Base-by-base conservation (phyloP, 2,888 invertebrate species). In the Mesorhabditis spiculigera region DNA sequence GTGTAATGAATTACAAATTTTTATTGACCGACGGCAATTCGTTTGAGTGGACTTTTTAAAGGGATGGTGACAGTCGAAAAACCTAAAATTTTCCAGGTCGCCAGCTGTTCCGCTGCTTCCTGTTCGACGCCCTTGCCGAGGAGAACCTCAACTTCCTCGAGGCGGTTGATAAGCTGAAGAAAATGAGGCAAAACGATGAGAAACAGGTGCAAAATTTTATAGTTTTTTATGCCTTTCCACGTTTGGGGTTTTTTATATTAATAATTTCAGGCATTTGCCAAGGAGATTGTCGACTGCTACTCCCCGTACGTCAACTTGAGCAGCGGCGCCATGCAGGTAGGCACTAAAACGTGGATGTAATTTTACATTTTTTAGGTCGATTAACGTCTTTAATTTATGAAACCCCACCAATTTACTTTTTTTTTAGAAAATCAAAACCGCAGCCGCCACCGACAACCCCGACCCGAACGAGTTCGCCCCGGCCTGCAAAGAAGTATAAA, bases 111-210 rank as follows among this genome's bases (percentile, higher is more conserved):
- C 81, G 84, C 43, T 79, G 79, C 58, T 85, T 84, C 70, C 75
- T 85, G 5, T 81, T 75, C 71, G 75, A 84, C 68, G 74, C 83
- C 10, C 71, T 85, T 63, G 85, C 85, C 50, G 85, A 85, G 62
- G 85, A 85, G 73, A 85, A 85, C 68, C 76, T 85, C 42, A 68
- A 79, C 4, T 85, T 85, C 66, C 73, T 83, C 45, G 85, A 85
- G 63, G 80, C 78, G 4, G 71, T 80, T 8, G 84, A 85, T 41
- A 77, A 78, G 68, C 72, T 83, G 44, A 79, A 79, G 70, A 85
- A 81, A 69, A 80, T 81, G 75, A 84, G 79, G 66, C 76, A 75
- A 63, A 73, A 76, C 45, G 81, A 74, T 6, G 82, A 84, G 69
- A 82, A 82, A 66, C 72, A 73, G 16, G 50, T 43, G 44, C 63